Evolutionary conservation across 2,113 vertebrate genomes (phyloP).

Genomic region (Entelurus aequoreus): DNA sequence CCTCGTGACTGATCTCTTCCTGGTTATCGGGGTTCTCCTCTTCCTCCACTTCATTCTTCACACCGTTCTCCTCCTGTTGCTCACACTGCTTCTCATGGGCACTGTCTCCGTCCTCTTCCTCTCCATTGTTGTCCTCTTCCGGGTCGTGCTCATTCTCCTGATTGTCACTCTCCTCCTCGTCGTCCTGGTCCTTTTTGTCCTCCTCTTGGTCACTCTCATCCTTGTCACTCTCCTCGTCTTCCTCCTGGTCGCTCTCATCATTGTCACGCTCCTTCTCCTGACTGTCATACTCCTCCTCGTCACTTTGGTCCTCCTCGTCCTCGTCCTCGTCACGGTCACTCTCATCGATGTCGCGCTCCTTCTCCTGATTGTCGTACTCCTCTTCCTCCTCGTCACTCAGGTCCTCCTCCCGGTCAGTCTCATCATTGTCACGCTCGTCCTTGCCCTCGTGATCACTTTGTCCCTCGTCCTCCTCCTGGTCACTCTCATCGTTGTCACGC

Average conservation of each 20-base stretch:
- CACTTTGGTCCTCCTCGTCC: neutral
- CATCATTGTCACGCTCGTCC: neutral
- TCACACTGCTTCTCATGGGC: neutral
- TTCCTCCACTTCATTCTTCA: neutral
- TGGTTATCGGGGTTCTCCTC: neutral
- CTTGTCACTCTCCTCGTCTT: too few species aligned
- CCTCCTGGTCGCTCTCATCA: neutral
- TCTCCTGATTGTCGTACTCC: neutral
- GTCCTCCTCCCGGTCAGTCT: neutral
- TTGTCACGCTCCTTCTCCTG: neutral
- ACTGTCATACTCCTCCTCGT: neutral
- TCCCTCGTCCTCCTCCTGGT: neutral
- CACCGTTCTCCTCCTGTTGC: neutral
- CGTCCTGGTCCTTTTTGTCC: neutral
- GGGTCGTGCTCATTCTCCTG: neutral
- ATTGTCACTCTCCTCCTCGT: neutral
- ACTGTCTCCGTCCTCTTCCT: neutral
- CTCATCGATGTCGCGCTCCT: neutral
- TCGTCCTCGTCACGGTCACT: neutral
- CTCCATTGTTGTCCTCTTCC: neutral
- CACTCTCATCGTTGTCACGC: neutral
- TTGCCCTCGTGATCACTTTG: neutral
- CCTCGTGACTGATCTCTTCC: neutral
- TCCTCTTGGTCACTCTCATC: neutral
- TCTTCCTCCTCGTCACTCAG: neutral